Evolutionary conservation across 2,113 vertebrate species (phyloP), one percentile per base, ranked within the genome.

Genomic region (Pseudorasbora parva): DNA sequence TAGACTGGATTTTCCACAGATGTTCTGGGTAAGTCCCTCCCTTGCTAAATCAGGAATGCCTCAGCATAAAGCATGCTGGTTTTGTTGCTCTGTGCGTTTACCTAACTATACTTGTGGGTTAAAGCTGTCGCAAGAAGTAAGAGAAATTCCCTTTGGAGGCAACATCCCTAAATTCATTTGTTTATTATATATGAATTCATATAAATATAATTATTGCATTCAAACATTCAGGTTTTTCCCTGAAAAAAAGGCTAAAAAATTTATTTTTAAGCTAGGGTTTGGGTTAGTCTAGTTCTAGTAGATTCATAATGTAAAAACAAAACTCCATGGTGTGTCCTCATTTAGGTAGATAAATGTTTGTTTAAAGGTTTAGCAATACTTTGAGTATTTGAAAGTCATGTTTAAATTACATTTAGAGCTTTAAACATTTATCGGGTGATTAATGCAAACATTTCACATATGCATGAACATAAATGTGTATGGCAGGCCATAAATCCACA

Each of bases 1-100:
- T 84, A 51, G 86, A 93, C 92, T 84, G 89, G 92, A 93, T 92
- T 86, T 77, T 79, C 89, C 54, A 56, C 87, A 85, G 15, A 15
- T 81, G 85, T 87, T 83, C 74, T 81, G 71, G 83, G 54, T 49
- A 87, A 79, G 79, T 59, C 75, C 66, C 72, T 88, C 56, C 64
- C 49, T 85, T 59, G 49, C 62, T 49, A 87, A 74, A 83, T 57
- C 74, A 79, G 33, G 37, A 72, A 86, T 57, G 62, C 25, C 25
- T 66, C 8, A 72, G 51, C 62, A 82, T 69, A 54, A 82, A 83
- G 59, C 41, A 54, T 21, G 14, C 62, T 33, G 72, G 60, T 54
- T 47, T 19, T 69, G 9, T 69, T 69, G 78, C 57, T 57, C 45
- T 64, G 23, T 74, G n/a, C 66, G 17, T 77, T 77, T 77, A 77